These are phyloP conservation scores for Spicauda simplicius DNA, from an alignment of 2,888 invertebrate species.

Conservation along the genomic window DNA sequence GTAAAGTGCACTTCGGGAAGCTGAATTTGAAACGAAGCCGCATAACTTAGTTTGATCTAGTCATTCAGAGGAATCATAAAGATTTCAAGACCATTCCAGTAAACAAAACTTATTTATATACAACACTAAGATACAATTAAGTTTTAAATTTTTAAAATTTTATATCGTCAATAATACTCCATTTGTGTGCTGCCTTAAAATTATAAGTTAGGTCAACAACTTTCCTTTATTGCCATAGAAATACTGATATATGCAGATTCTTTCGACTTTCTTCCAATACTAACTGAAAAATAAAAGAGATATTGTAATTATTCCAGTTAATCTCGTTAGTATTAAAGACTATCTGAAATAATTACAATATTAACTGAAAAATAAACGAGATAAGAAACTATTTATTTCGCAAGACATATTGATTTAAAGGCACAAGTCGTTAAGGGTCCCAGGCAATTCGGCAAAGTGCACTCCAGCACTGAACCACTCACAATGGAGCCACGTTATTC, in stretches of 20 bases:
- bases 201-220: too few relatives aligned
- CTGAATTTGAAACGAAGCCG: slow-evolving; percentile 15
- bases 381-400: slow-evolving; percentile 12
- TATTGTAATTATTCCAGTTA: too few relatives aligned
- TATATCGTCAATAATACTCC: too few relatives aligned
- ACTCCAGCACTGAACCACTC: slow-evolving; percentile 51
- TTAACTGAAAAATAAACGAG: neutral
- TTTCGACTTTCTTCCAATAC: too few relatives aligned
- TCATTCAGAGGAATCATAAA: slow-evolving; percentile 1
- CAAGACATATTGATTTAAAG: slow-evolving; percentile 28
- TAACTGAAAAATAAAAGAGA: too few relatives aligned
- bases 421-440: slow-evolving; percentile 37
- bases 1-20: slow-evolving; percentile 13
- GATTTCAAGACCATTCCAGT: neutral
- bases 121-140: too few relatives aligned
- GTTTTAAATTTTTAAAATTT: neutral
- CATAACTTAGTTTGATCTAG: slow-evolving; percentile 6
- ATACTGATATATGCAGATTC: too few relatives aligned
- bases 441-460: slow-evolving; percentile 57
- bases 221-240: too few relatives aligned
- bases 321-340: too few relatives aligned
- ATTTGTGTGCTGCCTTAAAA: too few relatives aligned
- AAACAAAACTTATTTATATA: neutral
- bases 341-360: neutral
- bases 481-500: slow-evolving; percentile 54